Base-by-base conservation (phyloP, 2,888 invertebrate species). In the Lamellibrachia columna region DNA sequence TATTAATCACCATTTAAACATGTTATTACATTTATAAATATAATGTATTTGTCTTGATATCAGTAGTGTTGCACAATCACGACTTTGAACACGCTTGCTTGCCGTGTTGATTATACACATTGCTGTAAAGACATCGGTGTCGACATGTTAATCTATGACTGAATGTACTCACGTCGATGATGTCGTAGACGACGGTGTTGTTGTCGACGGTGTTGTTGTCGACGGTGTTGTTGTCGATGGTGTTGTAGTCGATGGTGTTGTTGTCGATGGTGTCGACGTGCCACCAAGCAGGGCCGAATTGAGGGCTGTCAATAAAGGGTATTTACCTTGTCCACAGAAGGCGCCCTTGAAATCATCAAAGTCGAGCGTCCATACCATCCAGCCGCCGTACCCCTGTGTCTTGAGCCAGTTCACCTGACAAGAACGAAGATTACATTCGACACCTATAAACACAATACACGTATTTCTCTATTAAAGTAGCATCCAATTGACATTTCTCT, bases 331-430 rank as follows among this genome's bases (percentile, higher is more conserved):
- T 3, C 93, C 92, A 53, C 94, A 94, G 40, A 90, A 11, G 15
- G 53, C n/a, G 40, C 93, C 94, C 22, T 40, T 90, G 92, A 93
- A 93, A 91, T 94, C 94, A 91, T 94, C 94, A n/a, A 94, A 92
- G 91, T 94, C 94, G 15, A 94, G 92, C 28, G 93, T 93, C 94
- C 94, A 94, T 7, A 94, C 93, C 94, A 94, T 94, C 4, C 93
- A 92, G 15, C 94, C 94, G n/a, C 93, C 94, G 91, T 93, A 93
- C 2, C 94, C 94, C 52, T 93, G 92, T 28, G 92, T 90, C 91
- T 94, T 94, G 60, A 94, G 8, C 93, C 93, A 94, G 22, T 92
- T 53, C 4, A 94, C 94, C 94, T 94, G 40, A 40, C 40, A 40
- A 40, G 40, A 40, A 40, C 40, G 40, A 40, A 40, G 40, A 40